Evolutionary conservation across 2,888 invertebrate genomes (phyloP).

Genomic region (Nomada fucata): DNA sequence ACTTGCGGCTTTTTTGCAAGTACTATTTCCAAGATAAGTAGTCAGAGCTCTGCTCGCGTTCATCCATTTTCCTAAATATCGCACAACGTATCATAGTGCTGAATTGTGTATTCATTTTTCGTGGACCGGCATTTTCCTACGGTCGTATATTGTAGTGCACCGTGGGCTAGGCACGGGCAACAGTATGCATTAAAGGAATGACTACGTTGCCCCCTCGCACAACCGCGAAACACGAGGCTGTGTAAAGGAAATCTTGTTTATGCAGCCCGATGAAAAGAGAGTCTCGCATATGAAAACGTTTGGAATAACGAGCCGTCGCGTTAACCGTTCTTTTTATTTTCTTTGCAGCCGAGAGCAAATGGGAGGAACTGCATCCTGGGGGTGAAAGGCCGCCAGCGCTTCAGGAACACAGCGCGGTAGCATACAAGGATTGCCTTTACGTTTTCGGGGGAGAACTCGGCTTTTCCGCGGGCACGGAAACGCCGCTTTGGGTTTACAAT

Average conservation of each 20-base stretch:
- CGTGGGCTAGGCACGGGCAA: conserved; percentile 8
- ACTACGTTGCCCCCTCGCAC: conserved; percentile 27
- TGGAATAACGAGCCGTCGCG: conserved; percentile 52
- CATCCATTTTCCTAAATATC: background rate
- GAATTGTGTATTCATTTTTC: no score
- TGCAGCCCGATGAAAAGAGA: conserved; percentile 29
- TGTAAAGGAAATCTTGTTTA: conserved; percentile 45
- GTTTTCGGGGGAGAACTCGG: conserved; percentile 95
- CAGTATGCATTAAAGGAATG: conserved; percentile 23
- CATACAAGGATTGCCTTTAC: conserved; percentile 90
- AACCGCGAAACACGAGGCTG: conserved; percentile 38
- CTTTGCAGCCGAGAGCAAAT: conserved; percentile 88
- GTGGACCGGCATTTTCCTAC: no score
- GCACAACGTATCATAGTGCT: no score
- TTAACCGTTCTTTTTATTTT: conserved; percentile 38
- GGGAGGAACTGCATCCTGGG: conserved; percentile 90
- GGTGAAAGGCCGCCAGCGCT: conserved; percentile 91
- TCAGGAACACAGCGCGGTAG: conserved; percentile 94
- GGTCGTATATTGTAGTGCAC: background rate
- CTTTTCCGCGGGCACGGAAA: conserved; percentile 90
- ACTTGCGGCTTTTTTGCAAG: background rate
- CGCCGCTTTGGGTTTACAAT: conserved; percentile 94
- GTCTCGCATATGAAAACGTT: conserved; percentile 46
- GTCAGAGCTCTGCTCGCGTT: conserved; percentile 11
- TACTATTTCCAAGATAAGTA: background rate